phyloP scores from a whole-genome alignment of 2,888 invertebrate species.

The Drepanosiphum platanoidis region DNA sequence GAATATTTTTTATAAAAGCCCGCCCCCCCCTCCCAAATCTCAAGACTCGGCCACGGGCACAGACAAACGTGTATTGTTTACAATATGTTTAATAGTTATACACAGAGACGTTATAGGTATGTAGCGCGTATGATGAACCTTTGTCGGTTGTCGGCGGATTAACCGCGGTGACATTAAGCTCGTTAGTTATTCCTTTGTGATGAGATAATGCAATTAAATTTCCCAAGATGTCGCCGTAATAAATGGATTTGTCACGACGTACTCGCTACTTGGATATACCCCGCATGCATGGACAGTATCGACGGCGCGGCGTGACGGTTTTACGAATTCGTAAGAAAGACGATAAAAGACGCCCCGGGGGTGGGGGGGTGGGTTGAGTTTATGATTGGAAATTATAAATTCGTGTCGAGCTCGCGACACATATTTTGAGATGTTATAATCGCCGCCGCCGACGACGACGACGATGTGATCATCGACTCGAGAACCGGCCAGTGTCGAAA shows the following conservation, averaged over 20 bases:
- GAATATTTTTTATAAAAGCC: too few species aligned
- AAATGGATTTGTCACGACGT: not conserved
- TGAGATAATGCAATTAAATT: conserved; percentile 7
- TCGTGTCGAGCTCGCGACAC: too few species aligned
- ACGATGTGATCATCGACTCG: too few species aligned
- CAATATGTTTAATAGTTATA: too few species aligned
- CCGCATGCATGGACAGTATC: not conserved
- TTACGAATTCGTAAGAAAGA: not conserved
- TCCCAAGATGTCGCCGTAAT: not conserved
- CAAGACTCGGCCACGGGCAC: too few species aligned
- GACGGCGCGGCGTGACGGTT: not conserved
- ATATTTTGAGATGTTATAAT: too few species aligned
- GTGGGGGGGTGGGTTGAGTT: not conserved
- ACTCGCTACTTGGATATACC: not conserved
- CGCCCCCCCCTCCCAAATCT: too few species aligned
- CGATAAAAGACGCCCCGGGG: too few species aligned
- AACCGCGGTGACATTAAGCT: not conserved
- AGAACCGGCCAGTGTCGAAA: too few species aligned
- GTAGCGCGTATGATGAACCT: not conserved
- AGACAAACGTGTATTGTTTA: too few species aligned
- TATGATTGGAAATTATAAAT: not conserved
- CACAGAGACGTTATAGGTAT: too few species aligned
- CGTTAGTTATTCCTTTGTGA: conserved; percentile 20
- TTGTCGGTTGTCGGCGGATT: not conserved
- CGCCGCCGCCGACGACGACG: too few species aligned